A percentile compares a stretch with the other conserved stretches of the same genome.
Evolutionary conservation across 1,140 invertebrate species (phyloP).

Genomic region (Drosophila setifemur): DNA sequence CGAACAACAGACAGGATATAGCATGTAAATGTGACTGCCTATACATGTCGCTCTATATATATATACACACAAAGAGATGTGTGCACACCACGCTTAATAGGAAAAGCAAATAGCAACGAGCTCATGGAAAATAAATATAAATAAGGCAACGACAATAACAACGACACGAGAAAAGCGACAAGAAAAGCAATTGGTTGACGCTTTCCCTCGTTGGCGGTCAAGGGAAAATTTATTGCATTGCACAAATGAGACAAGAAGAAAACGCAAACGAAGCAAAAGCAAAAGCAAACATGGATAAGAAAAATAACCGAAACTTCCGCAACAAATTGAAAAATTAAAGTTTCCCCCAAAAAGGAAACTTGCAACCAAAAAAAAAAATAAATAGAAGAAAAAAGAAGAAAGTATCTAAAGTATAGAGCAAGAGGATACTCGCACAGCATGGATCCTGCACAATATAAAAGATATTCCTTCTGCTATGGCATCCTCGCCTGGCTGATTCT

Average conservation of each 20-base stretch:
- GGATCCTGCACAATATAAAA: slow-evolving; percentile 10
- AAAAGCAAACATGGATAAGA: slow-evolving; percentile 43
- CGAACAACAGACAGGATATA: slow-evolving; percentile 47
- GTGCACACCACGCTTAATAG: slow-evolving; percentile 57
- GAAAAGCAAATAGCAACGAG: slow-evolving; percentile 69
- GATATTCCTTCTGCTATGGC: background rate
- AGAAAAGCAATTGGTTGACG: slow-evolving; percentile 55
- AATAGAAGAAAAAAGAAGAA: background rate
- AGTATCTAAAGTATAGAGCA: too few relatives aligned
- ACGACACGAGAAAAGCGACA: slow-evolving; percentile 23
- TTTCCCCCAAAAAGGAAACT: slow-evolving; percentile 41
- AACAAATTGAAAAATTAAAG: slow-evolving; percentile 80
- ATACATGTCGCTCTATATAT: slow-evolving; percentile 1
- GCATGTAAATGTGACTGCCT: slow-evolving; percentile 52
- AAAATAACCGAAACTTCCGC: slow-evolving; percentile 69
- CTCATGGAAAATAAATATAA: slow-evolving; percentile 74
- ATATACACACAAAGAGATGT: too few relatives aligned
- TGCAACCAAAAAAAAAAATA: slow-evolving; percentile 7
- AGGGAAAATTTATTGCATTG: slow-evolving; percentile 74
- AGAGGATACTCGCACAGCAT: too few relatives aligned
- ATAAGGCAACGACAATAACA: slow-evolving; percentile 61
- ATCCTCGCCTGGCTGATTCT: slow-evolving; percentile 7
- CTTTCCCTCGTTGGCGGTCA: slow-evolving; percentile 75
- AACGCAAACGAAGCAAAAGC: slow-evolving; percentile 28
- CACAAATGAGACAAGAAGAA: slow-evolving; percentile 72